Conservation (phyloP, 2,888 invertebrate species). For the Furcula furcula region DNA sequence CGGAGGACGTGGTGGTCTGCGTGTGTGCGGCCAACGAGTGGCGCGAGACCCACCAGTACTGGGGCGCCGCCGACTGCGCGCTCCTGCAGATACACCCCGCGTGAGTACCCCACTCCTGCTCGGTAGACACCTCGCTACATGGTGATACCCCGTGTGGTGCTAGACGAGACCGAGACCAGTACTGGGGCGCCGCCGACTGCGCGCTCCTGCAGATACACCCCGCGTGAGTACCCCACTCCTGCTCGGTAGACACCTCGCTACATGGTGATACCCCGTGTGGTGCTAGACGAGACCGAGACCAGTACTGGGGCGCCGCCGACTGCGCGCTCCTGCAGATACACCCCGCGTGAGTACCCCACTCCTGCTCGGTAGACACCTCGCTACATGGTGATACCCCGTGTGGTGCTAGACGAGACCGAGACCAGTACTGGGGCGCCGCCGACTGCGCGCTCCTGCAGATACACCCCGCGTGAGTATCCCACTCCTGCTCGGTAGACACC, state of each 20-base stretch:
- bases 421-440: conserved; percentile 92
- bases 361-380: too few relatives aligned
- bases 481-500: too few relatives aligned
- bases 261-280: too few relatives aligned
- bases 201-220: conserved; percentile 89
- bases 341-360: conserved; percentile 82
- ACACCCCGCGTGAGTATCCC: conserved; percentile 83
- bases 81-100: conserved; percentile 89
- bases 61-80: conserved; percentile 90
- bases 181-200: conserved; percentile 91
- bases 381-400: too few relatives aligned
- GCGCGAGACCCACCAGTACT: conserved; percentile 92
- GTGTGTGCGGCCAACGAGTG: conserved; percentile 90
- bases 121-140: too few relatives aligned
- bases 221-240: conserved; percentile 78
- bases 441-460: conserved; percentile 90
- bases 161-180: conserved; percentile 92
- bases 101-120: conserved; percentile 73
- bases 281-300: conserved; percentile 90
- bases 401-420: conserved; percentile 95
- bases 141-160: conserved; percentile 95
- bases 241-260: too few relatives aligned
- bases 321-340: conserved; percentile 88
- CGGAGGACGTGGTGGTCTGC: conserved; percentile 86
- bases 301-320: conserved; percentile 92